Evolutionary conservation across 2,888 invertebrate genomes (phyloP).

Genomic region (Oligia fasciuncula): DNA sequence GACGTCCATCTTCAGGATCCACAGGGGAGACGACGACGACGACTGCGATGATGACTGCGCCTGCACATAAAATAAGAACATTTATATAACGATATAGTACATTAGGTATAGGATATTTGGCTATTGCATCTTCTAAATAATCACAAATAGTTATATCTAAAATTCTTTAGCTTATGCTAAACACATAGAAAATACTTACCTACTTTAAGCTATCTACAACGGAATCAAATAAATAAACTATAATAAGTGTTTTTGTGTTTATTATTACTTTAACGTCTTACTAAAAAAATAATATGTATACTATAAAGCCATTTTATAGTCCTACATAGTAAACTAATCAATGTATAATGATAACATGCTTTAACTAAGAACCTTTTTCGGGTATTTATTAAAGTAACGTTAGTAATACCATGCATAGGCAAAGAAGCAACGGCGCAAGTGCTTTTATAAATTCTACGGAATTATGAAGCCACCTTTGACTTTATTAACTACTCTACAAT

Average conservation of each 20-base stretch:
- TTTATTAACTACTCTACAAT: too few relatives aligned
- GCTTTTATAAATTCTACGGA: neutral
- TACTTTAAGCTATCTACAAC: constrained; percentile 5
- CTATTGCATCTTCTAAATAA: neutral
- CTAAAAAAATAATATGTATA: too few relatives aligned
- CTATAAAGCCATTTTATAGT: neutral
- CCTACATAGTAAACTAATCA: constrained; percentile 6
- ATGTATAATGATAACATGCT: constrained; percentile 18
- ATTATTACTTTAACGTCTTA: constrained; percentile 1
- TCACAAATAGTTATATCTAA: neutral
- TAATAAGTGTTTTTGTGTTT: constrained; percentile 1
- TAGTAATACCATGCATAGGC: neutral
- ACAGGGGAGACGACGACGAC: constrained; percentile 75
- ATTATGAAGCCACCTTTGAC: neutral
- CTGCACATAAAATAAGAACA: constrained; percentile 17
- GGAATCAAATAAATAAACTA: constrained; percentile 21
- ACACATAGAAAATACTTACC: constrained; percentile 36
- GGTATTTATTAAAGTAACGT: neutral
- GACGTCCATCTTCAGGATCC: constrained; percentile 82
- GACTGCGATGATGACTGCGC: constrained; percentile 28
- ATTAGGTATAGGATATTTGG: neutral
- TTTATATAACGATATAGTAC: neutral
- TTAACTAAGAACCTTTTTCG: neutral
- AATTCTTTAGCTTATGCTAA: neutral
- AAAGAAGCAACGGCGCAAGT: neutral